phyloP scores from a whole-genome alignment of 2,888 invertebrate genomes.

The Frankliniella fusca region DNA sequence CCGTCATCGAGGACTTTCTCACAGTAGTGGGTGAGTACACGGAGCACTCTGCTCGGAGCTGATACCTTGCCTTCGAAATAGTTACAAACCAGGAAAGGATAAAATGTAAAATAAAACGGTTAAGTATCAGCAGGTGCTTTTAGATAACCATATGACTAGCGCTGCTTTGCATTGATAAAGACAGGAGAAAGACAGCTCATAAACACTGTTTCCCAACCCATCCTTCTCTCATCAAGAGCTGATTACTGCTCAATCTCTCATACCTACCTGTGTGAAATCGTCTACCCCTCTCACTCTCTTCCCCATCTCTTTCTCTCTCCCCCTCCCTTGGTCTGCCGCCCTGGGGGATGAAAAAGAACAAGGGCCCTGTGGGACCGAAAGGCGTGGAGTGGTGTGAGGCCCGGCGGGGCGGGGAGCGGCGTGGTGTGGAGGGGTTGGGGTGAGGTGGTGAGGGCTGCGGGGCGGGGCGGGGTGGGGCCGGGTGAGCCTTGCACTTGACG shows the following conservation, averaged over 20 bases:
- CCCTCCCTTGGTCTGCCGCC: neutral
- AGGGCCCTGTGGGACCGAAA: neutral
- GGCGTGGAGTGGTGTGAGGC: neutral
- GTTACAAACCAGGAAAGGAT: too few relatives aligned
- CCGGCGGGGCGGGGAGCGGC: neutral
- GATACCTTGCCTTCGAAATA: too few relatives aligned
- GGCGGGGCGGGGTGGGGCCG: neutral
- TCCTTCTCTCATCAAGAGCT: too few relatives aligned
- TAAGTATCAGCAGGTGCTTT: too few relatives aligned
- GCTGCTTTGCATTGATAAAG: too few relatives aligned
- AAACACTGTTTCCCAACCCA: too few relatives aligned
- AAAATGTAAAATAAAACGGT: too few relatives aligned
- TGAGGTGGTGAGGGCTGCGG: neutral
- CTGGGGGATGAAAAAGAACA: neutral
- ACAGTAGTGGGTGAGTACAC: conserved; percentile 36
- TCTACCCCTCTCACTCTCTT: neutral
- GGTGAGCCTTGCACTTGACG: neutral
- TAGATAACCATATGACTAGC: too few relatives aligned
- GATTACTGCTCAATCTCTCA: too few relatives aligned
- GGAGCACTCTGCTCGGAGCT: too few relatives aligned
- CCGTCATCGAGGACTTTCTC: conserved; percentile 35
- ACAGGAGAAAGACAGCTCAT: too few relatives aligned
- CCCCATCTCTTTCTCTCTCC: neutral
- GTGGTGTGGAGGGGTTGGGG: neutral
- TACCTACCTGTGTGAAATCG: too few relatives aligned